A percentile compares a stretch with the other conserved stretches of the same genome.
phyloP scores from a whole-genome alignment of 2,888 invertebrate species.

The Trileptium ribeirensis region DNA sequence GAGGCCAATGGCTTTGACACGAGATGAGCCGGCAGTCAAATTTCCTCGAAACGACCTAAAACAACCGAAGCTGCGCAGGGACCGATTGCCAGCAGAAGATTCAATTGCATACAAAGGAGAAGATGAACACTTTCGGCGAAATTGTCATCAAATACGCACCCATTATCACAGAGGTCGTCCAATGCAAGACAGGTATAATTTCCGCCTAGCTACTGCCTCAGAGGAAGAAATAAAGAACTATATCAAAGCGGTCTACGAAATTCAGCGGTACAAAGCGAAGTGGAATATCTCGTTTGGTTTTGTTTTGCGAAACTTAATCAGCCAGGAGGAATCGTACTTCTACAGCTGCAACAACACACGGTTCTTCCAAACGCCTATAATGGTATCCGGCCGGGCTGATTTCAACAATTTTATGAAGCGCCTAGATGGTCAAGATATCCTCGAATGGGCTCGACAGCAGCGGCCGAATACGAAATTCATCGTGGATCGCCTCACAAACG shows the following conservation, averaged over 20 bases:
- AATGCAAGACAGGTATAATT: background rate
- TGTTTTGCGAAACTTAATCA: background rate
- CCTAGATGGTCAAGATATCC: too few relatives aligned
- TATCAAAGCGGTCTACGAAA: background rate
- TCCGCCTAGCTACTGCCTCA: background rate
- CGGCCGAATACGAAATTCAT: background rate
- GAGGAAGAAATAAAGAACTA: background rate
- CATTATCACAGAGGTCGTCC: background rate
- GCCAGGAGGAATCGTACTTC: background rate
- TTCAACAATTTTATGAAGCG: background rate
- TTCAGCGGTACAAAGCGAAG: background rate
- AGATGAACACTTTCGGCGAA: background rate
- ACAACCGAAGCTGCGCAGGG: too few relatives aligned
- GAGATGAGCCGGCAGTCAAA: too few relatives aligned
- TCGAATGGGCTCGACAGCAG: background rate
- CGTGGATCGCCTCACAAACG: background rate
- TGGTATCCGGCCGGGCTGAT: background rate
- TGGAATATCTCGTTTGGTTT: background rate
- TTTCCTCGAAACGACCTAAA: too few relatives aligned
- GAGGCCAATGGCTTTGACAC: too few relatives aligned
- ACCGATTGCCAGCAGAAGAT: background rate
- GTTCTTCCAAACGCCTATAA: background rate
- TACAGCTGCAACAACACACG: background rate
- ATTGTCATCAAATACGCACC: slow-evolving; percentile 2
- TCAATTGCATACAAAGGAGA: background rate